Conservation (phyloP, 2,113 vertebrate genomes). For the Tachuris rubrigastra region DNA sequence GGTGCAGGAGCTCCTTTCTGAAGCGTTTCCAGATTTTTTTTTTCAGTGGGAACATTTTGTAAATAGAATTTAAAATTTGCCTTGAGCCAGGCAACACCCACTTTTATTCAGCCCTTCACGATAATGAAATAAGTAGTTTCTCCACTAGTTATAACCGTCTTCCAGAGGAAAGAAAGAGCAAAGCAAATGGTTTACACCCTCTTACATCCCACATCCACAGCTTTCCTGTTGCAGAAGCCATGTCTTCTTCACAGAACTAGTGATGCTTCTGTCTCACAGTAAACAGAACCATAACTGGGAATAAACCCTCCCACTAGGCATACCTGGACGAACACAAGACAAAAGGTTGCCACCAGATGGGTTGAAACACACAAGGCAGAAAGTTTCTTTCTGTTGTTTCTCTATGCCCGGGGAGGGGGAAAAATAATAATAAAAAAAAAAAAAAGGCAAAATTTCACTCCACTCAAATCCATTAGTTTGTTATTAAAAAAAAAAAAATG, state of each 20-base stretch:
- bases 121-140: conserved; percentile 58
- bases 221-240: not conserved
- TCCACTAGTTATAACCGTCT: conserved; percentile 15
- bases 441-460: not conserved
- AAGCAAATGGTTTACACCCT: conserved; percentile 21
- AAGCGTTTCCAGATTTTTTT: conserved; percentile 73
- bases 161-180: conserved; percentile 2
- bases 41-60: conserved; percentile 65
- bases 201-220: not conserved
- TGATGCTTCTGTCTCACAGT: not conserved
- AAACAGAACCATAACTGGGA: not conserved
- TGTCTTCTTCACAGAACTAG: not conserved
- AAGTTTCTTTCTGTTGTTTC: not conserved
- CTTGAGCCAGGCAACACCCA: conserved; percentile 68
- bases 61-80: conserved; percentile 68
- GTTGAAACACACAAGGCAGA: not conserved
- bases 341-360: not conserved
- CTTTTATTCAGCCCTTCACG: conserved; percentile 43
- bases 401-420: not conserved
- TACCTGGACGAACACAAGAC: not conserved
- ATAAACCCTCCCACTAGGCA: not conserved
- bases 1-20: conserved; percentile 70
- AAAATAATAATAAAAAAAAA: not conserved
- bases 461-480: not conserved
- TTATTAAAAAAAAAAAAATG: not conserved